Base-by-base conservation (phyloP, 1,140 invertebrate species). In the Sitodiplosis mosellana region DNA sequence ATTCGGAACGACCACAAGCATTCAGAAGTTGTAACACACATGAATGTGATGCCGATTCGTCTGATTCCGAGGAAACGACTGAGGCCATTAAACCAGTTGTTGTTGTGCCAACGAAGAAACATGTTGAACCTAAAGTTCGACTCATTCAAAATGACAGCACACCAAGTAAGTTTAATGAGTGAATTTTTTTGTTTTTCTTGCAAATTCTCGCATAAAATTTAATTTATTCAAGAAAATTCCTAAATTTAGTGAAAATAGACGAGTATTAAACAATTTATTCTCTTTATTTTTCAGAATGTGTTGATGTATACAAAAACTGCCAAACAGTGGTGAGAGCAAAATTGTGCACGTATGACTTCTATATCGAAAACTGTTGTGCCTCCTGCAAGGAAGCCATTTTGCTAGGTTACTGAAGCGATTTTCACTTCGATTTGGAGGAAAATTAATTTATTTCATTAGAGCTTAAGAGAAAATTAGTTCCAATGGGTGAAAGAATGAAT, bases 331-430 rank as follows among this genome's bases (percentile, higher is more conserved):
- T 80, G 0, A 79, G 85, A 63, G 81, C 83, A 10, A 69, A 83
- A 38, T 71, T 88, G 1, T 90, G 86, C 61, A 75, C 74, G 56
- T 87, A 86, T 59, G 75, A 78, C 48, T 87, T 83, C 63, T 89
- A 89, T 63, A 73, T 74, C 33, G 72, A 72, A 34, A 78, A 80
- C 42, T 90, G 87, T 56, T 90, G 87, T 60, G 58, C 70, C 18
- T 80, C 82, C 18, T 85, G 82, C 27, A 40, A 40, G 14, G 37
- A 18, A 40, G 37, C 14, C 14, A 6, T 40, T 40, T 12, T 40
- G 3, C 37, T 40, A 14, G 14, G 14, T 6, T 40, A 15, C 17
- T 40, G 17, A 40, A 40, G 17, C 37, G 17, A 12, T 40, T 40
- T 40, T 40, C 14, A 6, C 14, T 40, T 27, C 27, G 27, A 27